Conservation (phyloP, 2,888 invertebrate species). For the Diogma glabrata region DNA sequence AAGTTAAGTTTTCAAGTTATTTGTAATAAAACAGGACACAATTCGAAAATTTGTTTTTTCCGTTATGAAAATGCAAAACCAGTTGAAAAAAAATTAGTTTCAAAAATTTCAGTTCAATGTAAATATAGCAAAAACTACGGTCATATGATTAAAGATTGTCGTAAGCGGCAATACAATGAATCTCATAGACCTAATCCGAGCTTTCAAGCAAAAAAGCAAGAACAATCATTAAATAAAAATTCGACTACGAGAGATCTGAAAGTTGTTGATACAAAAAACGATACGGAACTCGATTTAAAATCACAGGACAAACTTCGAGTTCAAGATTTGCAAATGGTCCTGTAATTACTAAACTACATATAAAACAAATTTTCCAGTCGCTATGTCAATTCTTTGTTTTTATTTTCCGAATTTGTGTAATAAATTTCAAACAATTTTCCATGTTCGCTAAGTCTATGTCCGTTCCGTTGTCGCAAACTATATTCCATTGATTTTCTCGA, state of each 20-base stretch:
- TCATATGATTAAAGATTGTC: background rate
- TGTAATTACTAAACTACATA: too few relatives aligned
- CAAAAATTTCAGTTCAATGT: background rate
- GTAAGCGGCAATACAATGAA: background rate
- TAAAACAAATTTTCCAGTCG: too few relatives aligned
- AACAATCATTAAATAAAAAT: background rate
- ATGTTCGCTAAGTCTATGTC: too few relatives aligned
- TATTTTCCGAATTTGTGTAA: too few relatives aligned
- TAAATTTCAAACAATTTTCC: too few relatives aligned
- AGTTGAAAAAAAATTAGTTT: background rate
- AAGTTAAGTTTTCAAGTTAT: too few relatives aligned
- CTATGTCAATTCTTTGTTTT: too few relatives aligned
- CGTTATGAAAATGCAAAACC: background rate
- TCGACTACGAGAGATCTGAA: background rate
- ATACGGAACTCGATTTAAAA: background rate
- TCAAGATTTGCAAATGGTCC: background rate
- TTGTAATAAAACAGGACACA: background rate
- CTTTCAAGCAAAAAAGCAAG: background rate
- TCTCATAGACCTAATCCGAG: too few relatives aligned
- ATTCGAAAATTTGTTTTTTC: background rate
- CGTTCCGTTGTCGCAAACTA: too few relatives aligned
- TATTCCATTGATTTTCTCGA: too few relatives aligned
- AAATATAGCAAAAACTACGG: background rate
- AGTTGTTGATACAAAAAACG: background rate
- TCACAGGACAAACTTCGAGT: background rate